Base-by-base conservation (phyloP, 2,797 vertebrate genomes). In the Neoniphon sammara region DNA sequence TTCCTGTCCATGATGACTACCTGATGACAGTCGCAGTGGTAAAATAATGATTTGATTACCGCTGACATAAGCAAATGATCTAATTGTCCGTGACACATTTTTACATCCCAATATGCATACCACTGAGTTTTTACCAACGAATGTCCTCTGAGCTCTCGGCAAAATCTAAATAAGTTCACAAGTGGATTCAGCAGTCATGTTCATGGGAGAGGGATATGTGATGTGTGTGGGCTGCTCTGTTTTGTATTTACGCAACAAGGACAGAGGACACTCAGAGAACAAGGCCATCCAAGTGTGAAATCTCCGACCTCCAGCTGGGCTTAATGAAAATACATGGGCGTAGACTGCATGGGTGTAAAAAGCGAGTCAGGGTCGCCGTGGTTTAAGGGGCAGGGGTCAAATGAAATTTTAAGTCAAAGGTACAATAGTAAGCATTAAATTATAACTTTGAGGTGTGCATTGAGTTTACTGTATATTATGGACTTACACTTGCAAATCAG, bases 241-340 rank as follows among this genome's bases (percentile, higher is more conserved):
- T 70, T 58, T 70, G 44, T 70, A 21, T 80, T 81, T 66, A 59
- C 57, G 39, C 50, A 84, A 77, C 50, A 21, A 54, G 59, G 39
- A 54, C 52, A 27, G 64, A 83, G 67, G 75, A 75, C 53, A 30
- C 62, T n/a, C 20, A 46, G 8, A 27, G 46, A 55, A 25, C 53
- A 42, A 44, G 12, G 34, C 12, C 52, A n/a, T 56, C 21, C 17
- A 8, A 63, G 55, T 60, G 67, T 23, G 30, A 58, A 27, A 50
- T 64, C 54, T 77, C 31, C 47, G 36, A 82, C 71, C 75, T 83
- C 57, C 7, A 23, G 60, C 27, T 50, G 49, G 30, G 55, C 53
- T 62, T 59, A 55, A 75, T 66, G 5, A 70, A 82, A 83, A 68
- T 30, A 21, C 18, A 62, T 15, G 0, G 25, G 21, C 52, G 59